Evolutionary conservation across 2,888 invertebrate species (phyloP), one percentile per base, ranked within the genome.

Genomic region (Mermis nigrescens): DNA sequence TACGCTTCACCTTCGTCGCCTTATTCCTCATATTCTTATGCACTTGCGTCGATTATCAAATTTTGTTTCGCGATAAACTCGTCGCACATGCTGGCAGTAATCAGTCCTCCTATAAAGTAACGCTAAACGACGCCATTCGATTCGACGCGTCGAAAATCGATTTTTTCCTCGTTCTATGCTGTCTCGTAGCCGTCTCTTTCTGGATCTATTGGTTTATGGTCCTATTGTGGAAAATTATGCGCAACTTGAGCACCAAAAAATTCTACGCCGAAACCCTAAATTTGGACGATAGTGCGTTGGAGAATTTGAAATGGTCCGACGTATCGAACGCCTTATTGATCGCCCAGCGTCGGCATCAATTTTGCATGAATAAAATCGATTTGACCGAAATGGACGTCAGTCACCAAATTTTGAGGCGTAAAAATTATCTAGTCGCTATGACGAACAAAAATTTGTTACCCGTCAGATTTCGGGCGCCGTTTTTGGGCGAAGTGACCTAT

Each of bases 351-450:
- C 89, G 90, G 69, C 86, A 91, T 68, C 89, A 92, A 71, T 89
- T 98, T 85, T 94, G 94, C 73, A 89, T 98, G 66, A 92, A 95
- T 72, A 94, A 92, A 72, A 82, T 83, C 68, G 87, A 91, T 71
- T 81, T 98, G 64, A 86, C 89, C 22, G 90, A 94, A 75, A 77
- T 95, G 72, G 78, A 79, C 70, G 92, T 98, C 72, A 94, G 95
- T 74, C 94, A 98, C 77, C 80, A 98, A 70, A 95, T 99, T 75
- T 81, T 99, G 70, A 80, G 89, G 77, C 83, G 77, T 65, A 86
- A 89, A 74, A 99, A 98, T 77, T 99, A 95, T 74, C 82, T 91
- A 80, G 86, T 98, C 52, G 94, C 95, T 48, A 85, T 99, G 84
- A 84, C 94, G 62, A 98, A 98, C 77, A 94, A 95, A 66, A 83